These are phyloP conservation scores for Archilochus colubris DNA, from an alignment of 2,113 vertebrate genomes.

Conservation along the genomic window DNA sequence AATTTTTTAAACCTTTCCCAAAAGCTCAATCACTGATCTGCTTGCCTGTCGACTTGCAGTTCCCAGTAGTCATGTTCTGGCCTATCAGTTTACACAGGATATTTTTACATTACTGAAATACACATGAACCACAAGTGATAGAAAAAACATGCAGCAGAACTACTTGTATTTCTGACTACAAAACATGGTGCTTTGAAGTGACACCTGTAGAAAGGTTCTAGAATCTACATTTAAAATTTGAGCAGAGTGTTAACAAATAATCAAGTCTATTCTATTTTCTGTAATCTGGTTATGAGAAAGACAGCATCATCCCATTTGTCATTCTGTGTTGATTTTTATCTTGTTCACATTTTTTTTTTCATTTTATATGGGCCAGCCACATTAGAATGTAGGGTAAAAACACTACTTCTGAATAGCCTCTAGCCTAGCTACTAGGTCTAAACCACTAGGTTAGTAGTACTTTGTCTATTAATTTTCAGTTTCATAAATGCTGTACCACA, in stretches of 20 bases:
- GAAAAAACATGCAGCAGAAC: background rate
- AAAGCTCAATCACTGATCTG: background rate
- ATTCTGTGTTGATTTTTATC: background rate
- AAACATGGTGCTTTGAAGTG: background rate
- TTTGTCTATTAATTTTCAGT: background rate
- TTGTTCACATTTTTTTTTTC: background rate
- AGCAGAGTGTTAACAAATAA: background rate
- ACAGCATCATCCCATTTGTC: background rate
- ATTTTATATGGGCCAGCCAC: background rate
- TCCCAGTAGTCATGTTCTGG: background rate
- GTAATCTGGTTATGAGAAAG: background rate
- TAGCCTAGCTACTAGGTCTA: background rate
- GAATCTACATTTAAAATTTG: background rate
- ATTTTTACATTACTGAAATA: background rate
- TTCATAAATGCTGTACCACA: background rate
- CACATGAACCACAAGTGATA: background rate
- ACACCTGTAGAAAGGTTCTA: background rate
- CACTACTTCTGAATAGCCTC: background rate
- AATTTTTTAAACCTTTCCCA: constrained; percentile 13
- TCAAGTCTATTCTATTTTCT: background rate
- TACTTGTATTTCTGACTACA: background rate
- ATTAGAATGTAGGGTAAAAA: background rate
- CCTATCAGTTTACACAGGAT: background rate
- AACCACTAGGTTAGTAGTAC: background rate
- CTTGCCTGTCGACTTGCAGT: background rate